Evolutionary conservation across 1,140 invertebrate genomes (phyloP), one percentile per base, ranked within the genome.

Genomic region (Trigoniulus corallinus): DNA sequence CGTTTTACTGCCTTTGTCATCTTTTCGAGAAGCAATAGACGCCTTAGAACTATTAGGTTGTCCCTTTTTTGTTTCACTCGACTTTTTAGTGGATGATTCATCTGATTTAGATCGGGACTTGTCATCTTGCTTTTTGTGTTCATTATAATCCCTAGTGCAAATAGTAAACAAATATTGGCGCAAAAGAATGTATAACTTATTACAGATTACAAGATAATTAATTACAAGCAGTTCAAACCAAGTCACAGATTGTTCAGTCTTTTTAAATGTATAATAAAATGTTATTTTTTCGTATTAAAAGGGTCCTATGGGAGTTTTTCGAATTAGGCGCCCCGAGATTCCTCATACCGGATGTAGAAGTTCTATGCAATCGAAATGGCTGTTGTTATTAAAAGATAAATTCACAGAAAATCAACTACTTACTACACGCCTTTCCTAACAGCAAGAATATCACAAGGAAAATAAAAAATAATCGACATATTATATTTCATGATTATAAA

Each of bases 81-180:
- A n/a, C n/a, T n/a, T n/a, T n/a, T n/a, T n/a, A n/a, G n/a, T n/a
- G n/a, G n/a, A n/a, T n/a, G n/a, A n/a, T n/a, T n/a, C n/a, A n/a
- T n/a, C n/a, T n/a, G n/a, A n/a, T n/a, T n/a, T n/a, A n/a, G n/a
- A 21, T 44, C 12, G 4, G 42, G 24, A 49, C 52, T 20, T 74
- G 34, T 58, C 41, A 27, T 55, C 37, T 58, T 50, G 61, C 77
- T 75, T 69, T 47, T 79, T 81, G 68, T 88, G 85, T 60, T 91
- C 85, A 66, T 88, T 89, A 67, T 89, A 91, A 63, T 89, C 87
- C 59, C 79, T 81, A 57, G 7, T 34, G 39, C 18, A 54, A 40
- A 12, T 13, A 22, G 51, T 48, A 53, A 40, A 42, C 24, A 51
- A n/a, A 42, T 42, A 44, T 10, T 47, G 20, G 47, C 34, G n/a